These are phyloP conservation scores for Glyptemys insculpta DNA, from an alignment of 2,797 vertebrate species.

Conservation along the genomic window DNA sequence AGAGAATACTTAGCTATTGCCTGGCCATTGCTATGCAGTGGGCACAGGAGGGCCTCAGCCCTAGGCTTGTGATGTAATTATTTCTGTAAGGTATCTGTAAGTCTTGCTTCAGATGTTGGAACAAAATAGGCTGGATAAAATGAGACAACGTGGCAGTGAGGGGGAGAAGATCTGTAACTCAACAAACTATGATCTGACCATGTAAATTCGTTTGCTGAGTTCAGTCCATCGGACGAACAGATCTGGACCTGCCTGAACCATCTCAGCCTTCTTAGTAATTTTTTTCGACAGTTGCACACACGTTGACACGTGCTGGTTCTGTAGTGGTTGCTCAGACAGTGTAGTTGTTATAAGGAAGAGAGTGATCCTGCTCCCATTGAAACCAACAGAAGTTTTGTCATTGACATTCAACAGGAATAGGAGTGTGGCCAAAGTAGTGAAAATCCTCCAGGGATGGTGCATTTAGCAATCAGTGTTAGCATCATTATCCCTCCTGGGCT, in stretches of 20 bases:
- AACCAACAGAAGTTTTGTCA: background rate
- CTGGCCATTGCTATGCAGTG: background rate
- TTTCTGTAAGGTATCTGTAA: background rate
- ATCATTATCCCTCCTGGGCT: background rate
- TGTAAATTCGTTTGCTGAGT: background rate
- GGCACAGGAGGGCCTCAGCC: background rate
- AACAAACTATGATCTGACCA: background rate
- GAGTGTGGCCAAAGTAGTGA: background rate
- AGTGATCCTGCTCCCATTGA: background rate
- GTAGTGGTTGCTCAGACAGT: background rate
- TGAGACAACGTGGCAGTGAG: background rate
- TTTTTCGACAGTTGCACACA: background rate
- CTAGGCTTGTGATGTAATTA: background rate
- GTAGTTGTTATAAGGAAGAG: background rate
- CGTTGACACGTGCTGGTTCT: background rate
- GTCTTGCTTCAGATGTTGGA: background rate
- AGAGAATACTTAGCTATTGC: background rate
- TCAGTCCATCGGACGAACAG: background rate
- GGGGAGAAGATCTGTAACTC: background rate
- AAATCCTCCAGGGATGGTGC: background rate
- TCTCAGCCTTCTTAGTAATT: background rate
- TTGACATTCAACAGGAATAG: background rate
- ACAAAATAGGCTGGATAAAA: background rate
- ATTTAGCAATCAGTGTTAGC: background rate
- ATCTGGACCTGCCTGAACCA: background rate